Evolutionary conservation across 2,888 invertebrate genomes (phyloP).

Genomic region (Danaus chrysippus): DNA sequence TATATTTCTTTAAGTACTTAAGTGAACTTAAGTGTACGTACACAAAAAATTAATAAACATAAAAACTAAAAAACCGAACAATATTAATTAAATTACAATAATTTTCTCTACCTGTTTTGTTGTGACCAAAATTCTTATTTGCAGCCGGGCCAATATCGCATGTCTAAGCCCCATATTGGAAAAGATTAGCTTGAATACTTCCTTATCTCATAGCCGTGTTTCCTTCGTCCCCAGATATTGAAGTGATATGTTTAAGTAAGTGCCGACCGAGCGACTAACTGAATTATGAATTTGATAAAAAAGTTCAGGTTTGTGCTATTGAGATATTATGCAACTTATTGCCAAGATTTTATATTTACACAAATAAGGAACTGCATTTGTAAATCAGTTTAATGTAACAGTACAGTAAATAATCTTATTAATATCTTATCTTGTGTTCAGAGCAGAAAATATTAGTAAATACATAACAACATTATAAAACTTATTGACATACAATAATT

Average conservation of each 20-base stretch:
- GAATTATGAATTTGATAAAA: conserved; percentile 11
- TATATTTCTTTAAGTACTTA: no score
- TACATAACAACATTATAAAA: no score
- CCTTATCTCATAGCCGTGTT: conserved; percentile 21
- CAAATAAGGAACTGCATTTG: no score
- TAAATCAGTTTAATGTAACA: no score
- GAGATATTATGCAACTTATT: background rate
- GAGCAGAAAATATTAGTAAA: no score
- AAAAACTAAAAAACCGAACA: background rate
- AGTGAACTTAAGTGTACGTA: no score
- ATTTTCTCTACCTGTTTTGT: no score
- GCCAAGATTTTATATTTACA: no score
- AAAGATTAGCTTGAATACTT: conserved; percentile 21
- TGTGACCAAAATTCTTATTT: no score
- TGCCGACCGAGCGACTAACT: conserved; percentile 9
- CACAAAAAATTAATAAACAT: background rate
- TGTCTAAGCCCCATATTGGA: conserved; percentile 9
- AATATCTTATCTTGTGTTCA: no score
- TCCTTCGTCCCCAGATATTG: conserved; percentile 21
- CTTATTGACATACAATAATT: no score
- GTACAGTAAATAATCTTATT: no score
- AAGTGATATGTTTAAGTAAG: conserved; percentile 16
- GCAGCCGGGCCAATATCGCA: background rate
- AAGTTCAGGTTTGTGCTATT: background rate
- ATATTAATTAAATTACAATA: background rate